Percentiles rank a stretch among this genome's conserved stretches.
These are phyloP conservation scores for Anastrepha ludens DNA, from an alignment of 1,140 invertebrate genomes.

Conservation along the genomic window DNA sequence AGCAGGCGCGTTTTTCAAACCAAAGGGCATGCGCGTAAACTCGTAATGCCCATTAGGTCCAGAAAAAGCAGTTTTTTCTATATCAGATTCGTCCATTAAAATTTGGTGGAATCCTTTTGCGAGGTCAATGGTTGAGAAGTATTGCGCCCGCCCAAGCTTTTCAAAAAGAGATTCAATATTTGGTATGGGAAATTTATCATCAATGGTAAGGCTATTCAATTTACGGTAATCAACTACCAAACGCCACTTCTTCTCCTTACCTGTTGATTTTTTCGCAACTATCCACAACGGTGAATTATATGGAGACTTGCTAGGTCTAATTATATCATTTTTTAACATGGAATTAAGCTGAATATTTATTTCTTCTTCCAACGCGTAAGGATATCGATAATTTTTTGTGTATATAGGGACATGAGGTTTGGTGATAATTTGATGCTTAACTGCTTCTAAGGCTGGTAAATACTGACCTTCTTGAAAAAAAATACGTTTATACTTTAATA, in stretches of 20 bases:
- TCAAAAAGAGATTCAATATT: conserved; percentile 45
- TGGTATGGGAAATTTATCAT: conserved; percentile 31
- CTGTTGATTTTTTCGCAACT: neutral
- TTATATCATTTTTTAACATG: neutral
- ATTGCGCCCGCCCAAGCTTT: neutral
- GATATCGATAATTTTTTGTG: neutral
- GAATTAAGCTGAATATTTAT: neutral
- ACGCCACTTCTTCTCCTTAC: neutral
- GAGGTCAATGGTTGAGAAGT: neutral
- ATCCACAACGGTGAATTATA: conserved; percentile 12
- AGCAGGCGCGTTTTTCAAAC: neutral
- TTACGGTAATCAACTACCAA: neutral
- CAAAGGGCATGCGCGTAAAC: neutral
- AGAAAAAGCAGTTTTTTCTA: neutral
- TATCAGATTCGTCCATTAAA: conserved; percentile 2
- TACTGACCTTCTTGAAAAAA: too few relatives aligned
- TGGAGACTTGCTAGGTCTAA: neutral
- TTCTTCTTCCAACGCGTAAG: neutral
- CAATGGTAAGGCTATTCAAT: conserved; percentile 4
- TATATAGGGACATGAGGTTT: too few relatives aligned
- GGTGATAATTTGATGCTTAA: too few relatives aligned
- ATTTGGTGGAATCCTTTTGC: neutral
- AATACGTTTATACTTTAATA: too few relatives aligned
- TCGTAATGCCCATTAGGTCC: neutral
- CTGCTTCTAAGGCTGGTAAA: too few relatives aligned